Evolutionary conservation across 30 jellyfish, hydroid and myxozoan genomes (phyloP), one percentile per base, ranked within the genome.

Genomic region (Chironex yamaguchii): DNA sequence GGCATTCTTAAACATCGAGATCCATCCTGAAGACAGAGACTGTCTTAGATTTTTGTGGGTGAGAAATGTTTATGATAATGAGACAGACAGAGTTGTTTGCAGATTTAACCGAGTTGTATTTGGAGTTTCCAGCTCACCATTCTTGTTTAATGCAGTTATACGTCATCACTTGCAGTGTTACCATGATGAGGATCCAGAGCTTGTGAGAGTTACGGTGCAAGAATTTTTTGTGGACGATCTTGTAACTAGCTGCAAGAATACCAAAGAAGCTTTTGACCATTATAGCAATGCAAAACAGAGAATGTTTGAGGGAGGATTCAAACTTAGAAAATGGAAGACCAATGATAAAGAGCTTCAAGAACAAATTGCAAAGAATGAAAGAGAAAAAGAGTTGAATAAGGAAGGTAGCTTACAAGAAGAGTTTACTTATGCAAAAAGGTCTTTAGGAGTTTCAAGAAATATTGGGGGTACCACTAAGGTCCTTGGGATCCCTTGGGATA

Each of bases 11-110:
- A 29, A 73, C 6, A 49, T 73, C 17, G 49, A 28, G 49, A 36
- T 73, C 24, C 87, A 73, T 49, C 87, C 87, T 36, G 49, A 73
- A 9, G 87, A 73, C 49, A 36, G 87, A 17, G 87, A 69, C 29
- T 69, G 29, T 49, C 11, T 69, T 26, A 29, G 83, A 69, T 69
- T 69, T 3, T 69, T 32, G 11, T 32, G 83, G 64, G n/a, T n/a
- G 29, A 36, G 83, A 1, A 26, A 63, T 26, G 77, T 63, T 2
- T 26, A 63, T 63, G 77, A 63, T 21, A 9, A 49, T 26, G 77
- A 63, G 6, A 2, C 77, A 2, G 83, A 69, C 12, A 14, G 48
- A n/a, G 49, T 35, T 2, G 25, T 17, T 3, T 73, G 50, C 67
- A 76, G 82, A 2, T 73, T 73, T 73, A 24, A 34, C 25, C 26